Evolutionary conservation across 2,888 invertebrate species (phyloP).

Genomic region (Boloria euphrosyne): DNA sequence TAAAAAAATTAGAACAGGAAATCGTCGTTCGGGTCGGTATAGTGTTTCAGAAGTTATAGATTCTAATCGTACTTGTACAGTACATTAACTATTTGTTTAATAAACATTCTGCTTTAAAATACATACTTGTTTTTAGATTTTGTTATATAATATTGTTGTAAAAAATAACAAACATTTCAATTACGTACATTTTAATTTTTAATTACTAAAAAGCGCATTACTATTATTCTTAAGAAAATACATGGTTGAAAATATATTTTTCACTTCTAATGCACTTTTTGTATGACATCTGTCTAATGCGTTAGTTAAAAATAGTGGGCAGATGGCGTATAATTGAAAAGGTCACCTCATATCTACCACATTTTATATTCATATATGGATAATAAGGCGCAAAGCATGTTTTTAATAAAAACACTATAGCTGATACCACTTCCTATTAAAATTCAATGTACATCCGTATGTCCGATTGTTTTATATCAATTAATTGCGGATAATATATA

Average conservation of each 20-base stretch:
- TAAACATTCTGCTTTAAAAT: too few relatives aligned
- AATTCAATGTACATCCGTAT: conserved; percentile 7
- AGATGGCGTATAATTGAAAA: conserved; percentile 44
- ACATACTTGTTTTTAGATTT: too few relatives aligned
- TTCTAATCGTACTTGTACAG: too few relatives aligned
- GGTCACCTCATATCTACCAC: conserved; percentile 42
- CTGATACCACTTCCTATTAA: conserved; percentile 13
- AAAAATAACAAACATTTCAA: too few relatives aligned
- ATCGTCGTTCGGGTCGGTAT: too few relatives aligned
- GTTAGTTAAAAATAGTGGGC: conserved; percentile 48
- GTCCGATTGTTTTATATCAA: conserved; percentile 13
- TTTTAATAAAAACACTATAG: conserved; percentile 21
- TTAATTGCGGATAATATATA: neutral
- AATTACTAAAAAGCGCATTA: too few relatives aligned
- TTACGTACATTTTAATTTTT: too few relatives aligned
- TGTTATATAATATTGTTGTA: too few relatives aligned
- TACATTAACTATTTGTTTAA: too few relatives aligned
- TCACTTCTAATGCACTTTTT: neutral
- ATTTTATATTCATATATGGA: conserved; percentile 41
- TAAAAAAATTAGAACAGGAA: too few relatives aligned
- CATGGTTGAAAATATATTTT: neutral
- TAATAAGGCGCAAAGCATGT: conserved; percentile 32
- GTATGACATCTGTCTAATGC: conserved; percentile 41
- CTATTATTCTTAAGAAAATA: neutral
- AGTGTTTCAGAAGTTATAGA: too few relatives aligned